These are phyloP conservation scores for Folsomia manolachei DNA, from an alignment of 2,888 invertebrate genomes.

Conservation along the genomic window DNA sequence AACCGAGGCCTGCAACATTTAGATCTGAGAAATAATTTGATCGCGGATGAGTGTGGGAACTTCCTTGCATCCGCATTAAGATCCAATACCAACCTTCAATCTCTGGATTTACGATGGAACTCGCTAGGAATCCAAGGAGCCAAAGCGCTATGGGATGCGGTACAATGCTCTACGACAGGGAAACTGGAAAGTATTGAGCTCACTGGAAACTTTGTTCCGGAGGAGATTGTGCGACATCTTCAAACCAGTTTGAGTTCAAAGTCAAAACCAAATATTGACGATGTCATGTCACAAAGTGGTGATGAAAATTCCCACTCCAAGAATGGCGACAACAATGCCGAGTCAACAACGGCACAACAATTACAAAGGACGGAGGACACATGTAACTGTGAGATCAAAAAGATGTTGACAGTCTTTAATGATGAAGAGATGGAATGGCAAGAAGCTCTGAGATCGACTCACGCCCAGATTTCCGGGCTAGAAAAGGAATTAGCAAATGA, in stretches of 20 bases:
- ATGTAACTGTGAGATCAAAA: constrained; percentile 43
- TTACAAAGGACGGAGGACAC: constrained; percentile 47
- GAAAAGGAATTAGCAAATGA: not conserved
- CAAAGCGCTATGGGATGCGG: constrained; percentile 52
- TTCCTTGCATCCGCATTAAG: constrained; percentile 52
- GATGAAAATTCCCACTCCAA: no score
- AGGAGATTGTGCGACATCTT: constrained; percentile 53
- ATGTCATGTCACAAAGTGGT: no score
- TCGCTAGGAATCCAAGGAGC: constrained; percentile 55
- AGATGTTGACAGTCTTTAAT: constrained; percentile 43
- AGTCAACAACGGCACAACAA: constrained; percentile 48
- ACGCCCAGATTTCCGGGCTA: not conserved
- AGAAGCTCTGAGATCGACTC: not conserved
- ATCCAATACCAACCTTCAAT: constrained; percentile 53
- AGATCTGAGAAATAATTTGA: constrained; percentile 55
- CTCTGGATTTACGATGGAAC: constrained; percentile 55
- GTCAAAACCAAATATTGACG: no score
- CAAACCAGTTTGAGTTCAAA: constrained; percentile 33
- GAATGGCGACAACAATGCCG: constrained; percentile 39
- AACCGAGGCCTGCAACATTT: constrained; percentile 53
- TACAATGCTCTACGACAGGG: constrained; percentile 53
- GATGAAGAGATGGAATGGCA: constrained; percentile 45
- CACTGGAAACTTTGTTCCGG: constrained; percentile 55
- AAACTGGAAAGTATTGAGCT: constrained; percentile 52
- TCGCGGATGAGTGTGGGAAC: constrained; percentile 53